Evolutionary conservation across 2,888 invertebrate species (phyloP), one percentile per base, ranked within the genome.

Genomic region (Torymus aiolomorphi): DNA sequence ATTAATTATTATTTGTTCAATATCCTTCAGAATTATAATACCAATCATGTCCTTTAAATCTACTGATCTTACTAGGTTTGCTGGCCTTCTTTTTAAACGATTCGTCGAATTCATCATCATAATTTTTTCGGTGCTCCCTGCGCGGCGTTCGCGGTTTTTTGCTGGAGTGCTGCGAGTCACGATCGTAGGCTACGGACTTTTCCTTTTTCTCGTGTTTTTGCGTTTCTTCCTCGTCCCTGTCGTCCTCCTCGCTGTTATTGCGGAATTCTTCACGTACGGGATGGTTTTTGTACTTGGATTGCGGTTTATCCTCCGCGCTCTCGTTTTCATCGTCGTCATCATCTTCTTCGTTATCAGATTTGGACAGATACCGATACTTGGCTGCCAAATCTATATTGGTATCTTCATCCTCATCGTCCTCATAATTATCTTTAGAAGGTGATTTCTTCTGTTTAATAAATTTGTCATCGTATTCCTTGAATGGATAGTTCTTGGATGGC

Each of bases 201-300:
- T 78, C 66, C 18, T 18, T 42, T 20, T n/a, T 71, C 3, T 74
- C 61, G n/a, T 74, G 63, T 12, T 78, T 84, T 24, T 75, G 83
- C 14, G 82, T 84, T 24, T 85, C 87, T 20, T 85, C 86, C 10
- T 84, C 84, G 5, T 84, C 84, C 14, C 84, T 85, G 2, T 86
- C 85, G 2, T 86, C 85, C 0, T 86, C 84, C 13, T 85, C 82
- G n/a, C 82, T 83, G 5, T 77, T 63, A 13, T 20, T 10, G 11
- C 51, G 14, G 14, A 63, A 73, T 2, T 31, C 42, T 12, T 80
- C 61, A 1, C 61, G 10, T 5, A 51, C 2, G 0, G 75, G 52
- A 31, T 66, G 59, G 3, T 51, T 0, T 16, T 42, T 76, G 16
- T 74, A 73, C 31, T 84, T 84, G 0, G 84, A 72, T 52, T 54